Conservation (phyloP, 2,797 vertebrate species). For the Spondyliosoma cantharus region DNA sequence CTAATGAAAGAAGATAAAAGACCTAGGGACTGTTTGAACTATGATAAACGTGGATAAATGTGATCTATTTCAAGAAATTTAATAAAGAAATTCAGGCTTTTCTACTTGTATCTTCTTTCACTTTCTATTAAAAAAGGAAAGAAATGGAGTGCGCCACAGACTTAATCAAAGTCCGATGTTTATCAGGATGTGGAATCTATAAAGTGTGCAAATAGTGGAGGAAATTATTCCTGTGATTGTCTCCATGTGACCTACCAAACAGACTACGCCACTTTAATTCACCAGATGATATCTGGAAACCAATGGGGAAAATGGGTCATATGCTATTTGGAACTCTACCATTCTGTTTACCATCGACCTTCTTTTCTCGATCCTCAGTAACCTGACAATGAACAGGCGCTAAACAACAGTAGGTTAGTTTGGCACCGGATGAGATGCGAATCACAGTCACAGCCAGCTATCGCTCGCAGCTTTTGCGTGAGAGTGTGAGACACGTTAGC, state of each 20-base stretch:
- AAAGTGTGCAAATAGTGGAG: conserved; percentile 24
- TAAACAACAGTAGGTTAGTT: conserved; percentile 14
- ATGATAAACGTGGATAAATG: not conserved
- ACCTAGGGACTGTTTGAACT: not conserved
- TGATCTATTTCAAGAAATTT: not conserved
- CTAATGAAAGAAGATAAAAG: not conserved
- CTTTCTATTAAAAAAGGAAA: not conserved
- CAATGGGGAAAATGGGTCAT: not conserved
- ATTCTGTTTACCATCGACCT: not conserved
- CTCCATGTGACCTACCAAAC: conserved; percentile 44
- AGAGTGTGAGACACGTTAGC: conserved; percentile 23
- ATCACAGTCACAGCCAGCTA: conserved; percentile 31
- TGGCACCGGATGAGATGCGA: conserved; percentile 22
- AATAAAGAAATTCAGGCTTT: not conserved
- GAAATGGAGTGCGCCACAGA: not conserved
- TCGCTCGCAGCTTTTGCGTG: conserved; percentile 16
- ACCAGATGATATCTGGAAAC: not conserved
- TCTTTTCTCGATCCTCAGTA: not conserved
- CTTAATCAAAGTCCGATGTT: conserved; percentile 32
- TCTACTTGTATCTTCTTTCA: conserved; percentile 13
- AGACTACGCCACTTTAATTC: not conserved
- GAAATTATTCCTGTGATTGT: conserved; percentile 27
- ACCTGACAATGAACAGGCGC: conserved; percentile 9
- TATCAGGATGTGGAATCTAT: conserved; percentile 20
- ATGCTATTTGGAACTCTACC: not conserved